Percentiles rank a stretch among this genome's conserved stretches.
phyloP scores from a whole-genome alignment of 2,113 vertebrate species.

The Acrocephalus kingi region DNA sequence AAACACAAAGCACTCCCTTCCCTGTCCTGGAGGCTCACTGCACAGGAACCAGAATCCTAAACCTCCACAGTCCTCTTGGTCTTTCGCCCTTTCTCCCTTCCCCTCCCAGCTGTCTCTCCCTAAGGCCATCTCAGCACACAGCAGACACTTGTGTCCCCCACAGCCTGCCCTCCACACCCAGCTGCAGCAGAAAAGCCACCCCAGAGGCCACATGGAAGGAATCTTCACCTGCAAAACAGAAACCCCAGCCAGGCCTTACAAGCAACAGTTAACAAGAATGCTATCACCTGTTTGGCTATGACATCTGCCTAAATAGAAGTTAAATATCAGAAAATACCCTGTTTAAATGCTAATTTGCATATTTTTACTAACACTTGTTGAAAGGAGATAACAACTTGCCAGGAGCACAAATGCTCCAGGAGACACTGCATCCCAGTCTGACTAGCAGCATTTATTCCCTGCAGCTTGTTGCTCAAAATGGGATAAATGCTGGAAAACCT shows the following conservation, averaged over 20 bases:
- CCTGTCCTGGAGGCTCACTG: fast-evolving
- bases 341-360: slow-evolving; percentile 37
- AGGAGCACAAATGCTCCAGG: background rate
- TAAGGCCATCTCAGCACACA: background rate
- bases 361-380: slow-evolving; percentile 51
- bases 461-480: background rate
- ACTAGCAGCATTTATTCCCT: slow-evolving; percentile 23
- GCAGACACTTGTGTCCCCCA: background rate
- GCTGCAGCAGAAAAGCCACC: background rate
- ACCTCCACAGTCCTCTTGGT: fast-evolving
- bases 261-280: slow-evolving; percentile 6
- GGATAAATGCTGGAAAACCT: background rate
- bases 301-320: slow-evolving; percentile 46
- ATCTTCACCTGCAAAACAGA: background rate
- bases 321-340: background rate
- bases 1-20: background rate
- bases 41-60: background rate
- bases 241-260: background rate
- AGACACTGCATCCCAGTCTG: background rate
- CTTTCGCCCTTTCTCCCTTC: background rate
- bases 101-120: background rate
- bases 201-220: background rate
- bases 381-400: slow-evolving; percentile 23
- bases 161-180: background rate
- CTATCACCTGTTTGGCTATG: slow-evolving; percentile 25